A percentile compares a stretch with the other conserved stretches of the same genome.
These are phyloP conservation scores for Lasioglossum marginatum DNA, from an alignment of 2,888 invertebrate genomes.

Conservation along the genomic window DNA sequence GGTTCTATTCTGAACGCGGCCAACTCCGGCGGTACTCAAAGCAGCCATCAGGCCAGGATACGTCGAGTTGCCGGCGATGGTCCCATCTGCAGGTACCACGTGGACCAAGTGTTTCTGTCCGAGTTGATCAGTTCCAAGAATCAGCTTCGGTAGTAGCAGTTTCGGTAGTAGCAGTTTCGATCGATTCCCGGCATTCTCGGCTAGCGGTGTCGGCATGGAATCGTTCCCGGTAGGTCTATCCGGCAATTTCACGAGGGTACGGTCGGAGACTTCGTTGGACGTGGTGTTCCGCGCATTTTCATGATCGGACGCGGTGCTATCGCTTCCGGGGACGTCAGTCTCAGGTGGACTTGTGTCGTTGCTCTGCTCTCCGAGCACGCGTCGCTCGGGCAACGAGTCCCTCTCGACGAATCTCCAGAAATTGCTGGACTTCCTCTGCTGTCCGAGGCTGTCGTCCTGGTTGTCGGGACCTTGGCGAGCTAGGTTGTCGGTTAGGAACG, in stretches of 20 bases:
- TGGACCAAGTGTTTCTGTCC: constrained; percentile 78
- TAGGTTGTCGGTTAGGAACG: constrained; percentile 20
- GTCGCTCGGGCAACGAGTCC: constrained; percentile 17
- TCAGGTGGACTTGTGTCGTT: not conserved
- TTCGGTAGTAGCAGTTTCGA: constrained; percentile 38
- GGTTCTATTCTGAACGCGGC: constrained; percentile 27
- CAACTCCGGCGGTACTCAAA: not conserved
- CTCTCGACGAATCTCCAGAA: constrained; percentile 35
- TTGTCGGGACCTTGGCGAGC: not conserved
- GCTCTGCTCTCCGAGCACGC: not conserved
- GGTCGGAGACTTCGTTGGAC: not conserved
- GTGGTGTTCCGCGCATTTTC: not conserved
- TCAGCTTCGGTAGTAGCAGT: constrained; percentile 65
- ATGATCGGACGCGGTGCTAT: not conserved
- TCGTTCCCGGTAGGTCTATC: constrained; percentile 15
- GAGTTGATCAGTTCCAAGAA: constrained; percentile 75
- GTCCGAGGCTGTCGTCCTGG: constrained; percentile 35
- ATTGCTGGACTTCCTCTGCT: constrained; percentile 3
- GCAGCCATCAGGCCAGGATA: not conserved
- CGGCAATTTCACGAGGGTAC: not conserved
- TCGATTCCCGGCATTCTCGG: not conserved
- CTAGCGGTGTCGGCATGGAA: not conserved
- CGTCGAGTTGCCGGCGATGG: constrained; percentile 11
- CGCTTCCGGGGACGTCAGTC: not conserved
- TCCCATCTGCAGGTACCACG: constrained; percentile 66